phyloP scores from a whole-genome alignment of 2,888 invertebrate genomes.

The Tipula confusa region DNA sequence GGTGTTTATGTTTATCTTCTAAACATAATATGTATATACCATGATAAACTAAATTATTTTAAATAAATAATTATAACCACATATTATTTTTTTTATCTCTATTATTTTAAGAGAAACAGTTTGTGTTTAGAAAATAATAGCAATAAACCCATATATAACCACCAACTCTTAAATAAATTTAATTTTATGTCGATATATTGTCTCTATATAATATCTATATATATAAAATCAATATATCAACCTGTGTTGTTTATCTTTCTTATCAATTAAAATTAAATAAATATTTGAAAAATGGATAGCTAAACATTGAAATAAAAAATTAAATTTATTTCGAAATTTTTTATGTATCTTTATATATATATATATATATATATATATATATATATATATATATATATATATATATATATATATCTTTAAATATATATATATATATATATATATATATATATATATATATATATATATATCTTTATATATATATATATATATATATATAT shows the following conservation, averaged over 20 bases:
- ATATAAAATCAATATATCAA: neutral
- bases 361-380: too few species aligned
- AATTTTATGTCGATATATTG: neutral
- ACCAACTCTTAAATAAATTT: neutral
- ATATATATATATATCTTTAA: too few species aligned
- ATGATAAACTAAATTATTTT: neutral
- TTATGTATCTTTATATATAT: neutral
- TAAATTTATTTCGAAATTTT: neutral
- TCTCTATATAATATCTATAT: neutral
- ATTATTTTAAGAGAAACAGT: neutral
- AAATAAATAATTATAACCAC: constrained; percentile 12
- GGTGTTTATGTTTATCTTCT: neutral
- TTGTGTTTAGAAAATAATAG: neutral
- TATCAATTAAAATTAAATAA: constrained; percentile 20
- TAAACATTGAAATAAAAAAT: neutral
- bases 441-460: too few species aligned
- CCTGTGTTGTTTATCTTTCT: constrained; percentile 12
- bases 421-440: too few species aligned
- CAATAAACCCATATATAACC: constrained; percentile 9
- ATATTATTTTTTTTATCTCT: neutral
- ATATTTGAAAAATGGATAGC: neutral
- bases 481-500: too few species aligned
- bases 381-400: too few species aligned
- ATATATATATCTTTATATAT: too few species aligned
- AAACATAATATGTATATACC: neutral